These are phyloP conservation scores for Pogonomyrmex barbatus DNA, from an alignment of 1,140 invertebrate genomes.

Conservation along the genomic window DNA sequence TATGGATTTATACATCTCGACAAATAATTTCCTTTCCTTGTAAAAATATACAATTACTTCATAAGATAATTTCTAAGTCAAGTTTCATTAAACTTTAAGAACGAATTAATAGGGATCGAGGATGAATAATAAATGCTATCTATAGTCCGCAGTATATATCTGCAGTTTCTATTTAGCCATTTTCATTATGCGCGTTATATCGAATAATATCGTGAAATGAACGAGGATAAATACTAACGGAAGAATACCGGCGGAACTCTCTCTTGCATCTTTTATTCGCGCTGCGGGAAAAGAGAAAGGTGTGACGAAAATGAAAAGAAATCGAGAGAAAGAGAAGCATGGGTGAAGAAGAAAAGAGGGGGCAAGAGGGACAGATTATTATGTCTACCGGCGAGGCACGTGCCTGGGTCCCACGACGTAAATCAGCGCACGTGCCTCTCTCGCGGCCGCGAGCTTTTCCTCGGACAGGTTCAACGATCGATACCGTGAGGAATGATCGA, in stretches of 20 bases:
- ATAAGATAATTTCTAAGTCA: neutral
- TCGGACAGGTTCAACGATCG: constrained; percentile 62
- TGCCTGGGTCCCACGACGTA: constrained; percentile 69
- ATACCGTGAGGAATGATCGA: constrained; percentile 66
- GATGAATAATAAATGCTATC: constrained; percentile 9
- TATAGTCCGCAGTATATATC: neutral
- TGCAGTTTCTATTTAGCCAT: neutral
- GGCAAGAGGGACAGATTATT: constrained; percentile 54
- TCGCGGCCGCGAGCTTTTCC: constrained; percentile 32
- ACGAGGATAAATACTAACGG: neutral
- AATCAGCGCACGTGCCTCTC: constrained; percentile 72
- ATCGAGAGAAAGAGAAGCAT: neutral
- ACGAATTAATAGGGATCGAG: neutral
- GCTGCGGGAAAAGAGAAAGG: constrained; percentile 28
- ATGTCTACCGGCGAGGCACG: constrained; percentile 63
- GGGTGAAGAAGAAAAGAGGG: neutral
- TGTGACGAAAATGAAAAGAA: constrained; percentile 2
- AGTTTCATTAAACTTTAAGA: neutral
- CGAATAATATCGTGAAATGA: neutral
- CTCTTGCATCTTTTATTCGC: constrained; percentile 30
- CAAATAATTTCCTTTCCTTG: neutral
- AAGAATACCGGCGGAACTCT: neutral
- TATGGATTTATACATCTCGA: neutral
- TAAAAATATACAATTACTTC: neutral
- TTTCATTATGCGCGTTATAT: neutral